These are phyloP conservation scores for Parthenolecanium corni DNA, from an alignment of 2,888 invertebrate genomes.

Conservation along the genomic window DNA sequence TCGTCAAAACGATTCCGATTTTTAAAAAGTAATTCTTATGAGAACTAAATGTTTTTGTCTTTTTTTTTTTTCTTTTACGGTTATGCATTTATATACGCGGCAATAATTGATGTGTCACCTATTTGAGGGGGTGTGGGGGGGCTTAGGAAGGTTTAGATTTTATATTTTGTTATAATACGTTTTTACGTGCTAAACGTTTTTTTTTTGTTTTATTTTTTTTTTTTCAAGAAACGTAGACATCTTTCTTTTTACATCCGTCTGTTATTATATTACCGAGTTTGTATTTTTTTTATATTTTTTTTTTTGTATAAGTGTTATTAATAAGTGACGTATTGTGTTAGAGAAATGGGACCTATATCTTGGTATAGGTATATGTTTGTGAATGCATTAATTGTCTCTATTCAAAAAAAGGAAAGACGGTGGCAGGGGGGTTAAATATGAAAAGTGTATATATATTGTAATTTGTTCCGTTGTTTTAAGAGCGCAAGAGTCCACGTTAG, in stretches of 20 bases:
- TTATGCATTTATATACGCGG: background rate
- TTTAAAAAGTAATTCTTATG: slow-evolving; percentile 23
- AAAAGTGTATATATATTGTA: background rate
- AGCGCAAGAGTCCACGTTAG: background rate
- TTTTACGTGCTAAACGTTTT: background rate
- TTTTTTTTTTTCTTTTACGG: no score
- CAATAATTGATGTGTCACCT: slow-evolving; percentile 15
- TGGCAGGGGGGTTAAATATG: background rate
- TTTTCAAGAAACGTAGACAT: background rate
- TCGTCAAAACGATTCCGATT: slow-evolving; percentile 18
- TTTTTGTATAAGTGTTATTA: slow-evolving; percentile 14
- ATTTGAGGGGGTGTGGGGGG: no score
- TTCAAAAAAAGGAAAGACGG: slow-evolving; percentile 1
- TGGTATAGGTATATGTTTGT: slow-evolving; percentile 8
- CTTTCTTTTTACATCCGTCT: no score
- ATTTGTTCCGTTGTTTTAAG: slow-evolving; percentile 27
- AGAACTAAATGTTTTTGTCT: slow-evolving; percentile 2
- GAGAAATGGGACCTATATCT: slow-evolving; percentile 1
- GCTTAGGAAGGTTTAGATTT: background rate
- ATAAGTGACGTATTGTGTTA: slow-evolving; percentile 23
- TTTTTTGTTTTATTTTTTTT: background rate
- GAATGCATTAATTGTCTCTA: slow-evolving; percentile 26
- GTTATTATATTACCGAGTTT: background rate
- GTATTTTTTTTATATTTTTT: background rate
- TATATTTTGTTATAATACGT: background rate